A percentile compares a stretch with the other conserved stretches of the same genome.
phyloP scores from a whole-genome alignment of 2,888 invertebrate species.

The Caenorhabditis auriculariae region DNA sequence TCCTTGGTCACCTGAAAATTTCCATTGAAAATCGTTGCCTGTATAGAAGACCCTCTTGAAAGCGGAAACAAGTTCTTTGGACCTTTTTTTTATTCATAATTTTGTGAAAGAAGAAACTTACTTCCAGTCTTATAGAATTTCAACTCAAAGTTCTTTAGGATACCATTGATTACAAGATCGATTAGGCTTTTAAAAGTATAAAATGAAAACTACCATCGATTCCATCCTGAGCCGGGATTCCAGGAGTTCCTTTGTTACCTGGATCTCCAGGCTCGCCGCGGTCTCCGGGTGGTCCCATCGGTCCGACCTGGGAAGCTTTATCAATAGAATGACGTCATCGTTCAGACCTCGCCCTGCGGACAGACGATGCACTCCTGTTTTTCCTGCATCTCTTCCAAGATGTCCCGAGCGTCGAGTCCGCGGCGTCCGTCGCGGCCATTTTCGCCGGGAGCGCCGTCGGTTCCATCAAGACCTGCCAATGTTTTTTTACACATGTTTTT shows the following conservation, averaged over 20 bases:
- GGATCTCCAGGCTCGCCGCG: slow-evolving; percentile 29
- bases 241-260: slow-evolving; percentile 38
- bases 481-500: too few relatives aligned
- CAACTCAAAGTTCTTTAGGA: neutral
- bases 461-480: slow-evolving; percentile 15
- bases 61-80: too few relatives aligned
- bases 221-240: slow-evolving; percentile 41
- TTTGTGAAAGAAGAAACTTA: too few relatives aligned
- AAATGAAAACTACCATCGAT: slow-evolving; percentile 24
- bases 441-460: slow-evolving; percentile 24
- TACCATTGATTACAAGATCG: neutral
- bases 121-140: too few relatives aligned
- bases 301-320: too few relatives aligned
- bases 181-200: neutral
- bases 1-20: slow-evolving; percentile 18
- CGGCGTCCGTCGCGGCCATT: slow-evolving; percentile 38
- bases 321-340: too few relatives aligned
- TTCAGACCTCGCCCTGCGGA: slow-evolving; percentile 40
- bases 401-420: slow-evolving; percentile 53
- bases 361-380: slow-evolving; percentile 52
- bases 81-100: too few relatives aligned
- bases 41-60: too few relatives aligned
- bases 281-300: slow-evolving; percentile 39
- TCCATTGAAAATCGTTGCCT: neutral
- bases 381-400: slow-evolving; percentile 53